Percentiles rank a stretch among this genome's conserved stretches.
These are phyloP conservation scores for Limnephilus rhombicus DNA, from an alignment of 2,888 invertebrate genomes.

Conservation along the genomic window DNA sequence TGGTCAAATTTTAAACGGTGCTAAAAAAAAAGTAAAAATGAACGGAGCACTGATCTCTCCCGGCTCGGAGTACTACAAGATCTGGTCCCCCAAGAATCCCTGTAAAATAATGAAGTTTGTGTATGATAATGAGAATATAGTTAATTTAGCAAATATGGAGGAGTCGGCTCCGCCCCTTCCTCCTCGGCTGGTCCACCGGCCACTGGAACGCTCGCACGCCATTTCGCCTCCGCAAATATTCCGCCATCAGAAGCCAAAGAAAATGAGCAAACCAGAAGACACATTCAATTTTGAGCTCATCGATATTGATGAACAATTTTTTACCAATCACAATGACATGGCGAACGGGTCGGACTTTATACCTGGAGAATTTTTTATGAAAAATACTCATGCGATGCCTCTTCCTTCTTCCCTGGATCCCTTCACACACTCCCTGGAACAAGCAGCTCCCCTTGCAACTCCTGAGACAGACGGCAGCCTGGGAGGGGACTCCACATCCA, in stretches of 20 bases:
- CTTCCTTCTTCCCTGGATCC: constrained; percentile 73
- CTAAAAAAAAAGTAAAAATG: constrained; percentile 82
- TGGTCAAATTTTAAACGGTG: constrained; percentile 75
- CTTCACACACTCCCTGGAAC: constrained; percentile 70
- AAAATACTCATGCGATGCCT: constrained; percentile 69
- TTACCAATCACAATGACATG: constrained; percentile 71
- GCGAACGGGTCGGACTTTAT: constrained; percentile 74
- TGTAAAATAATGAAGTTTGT: constrained; percentile 79
- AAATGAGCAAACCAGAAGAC: constrained; percentile 82
- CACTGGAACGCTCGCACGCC: constrained; percentile 84
- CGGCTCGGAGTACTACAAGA: constrained; percentile 82
- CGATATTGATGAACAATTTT: constrained; percentile 86
- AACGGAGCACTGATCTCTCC: constrained; percentile 77
- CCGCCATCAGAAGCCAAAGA: constrained; percentile 83
- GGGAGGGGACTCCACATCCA: constrained; percentile 78
- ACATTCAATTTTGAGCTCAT: constrained; percentile 91
- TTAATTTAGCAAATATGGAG: constrained; percentile 70
- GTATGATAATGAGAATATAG: constrained; percentile 76
- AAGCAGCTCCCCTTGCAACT: constrained; percentile 78
- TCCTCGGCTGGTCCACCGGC: constrained; percentile 85
- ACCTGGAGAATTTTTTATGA: constrained; percentile 77
- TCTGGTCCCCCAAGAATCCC: constrained; percentile 82
- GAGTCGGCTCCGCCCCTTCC: constrained; percentile 84
- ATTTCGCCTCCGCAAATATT: constrained; percentile 83
- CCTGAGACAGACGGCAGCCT: constrained; percentile 81